Evolutionary conservation across 2,113 vertebrate genomes (phyloP).

Genomic region (Amphiprion percula): DNA sequence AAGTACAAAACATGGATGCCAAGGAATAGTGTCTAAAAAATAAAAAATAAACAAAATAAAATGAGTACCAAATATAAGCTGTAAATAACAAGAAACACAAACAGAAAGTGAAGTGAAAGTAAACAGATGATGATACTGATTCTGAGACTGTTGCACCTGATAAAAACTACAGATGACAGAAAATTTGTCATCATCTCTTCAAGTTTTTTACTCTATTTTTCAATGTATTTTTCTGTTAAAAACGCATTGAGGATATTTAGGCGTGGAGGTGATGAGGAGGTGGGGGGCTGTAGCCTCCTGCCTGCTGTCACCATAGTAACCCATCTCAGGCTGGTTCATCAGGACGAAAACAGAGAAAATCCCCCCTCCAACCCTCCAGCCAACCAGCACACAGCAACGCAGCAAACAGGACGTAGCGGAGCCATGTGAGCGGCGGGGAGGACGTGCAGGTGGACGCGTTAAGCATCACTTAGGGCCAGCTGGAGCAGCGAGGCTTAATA

Average conservation of each 20-base stretch:
- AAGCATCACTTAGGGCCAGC: constrained; percentile 55
- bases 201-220: background rate
- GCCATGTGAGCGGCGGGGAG: constrained; percentile 38
- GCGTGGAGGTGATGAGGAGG: constrained; percentile 9
- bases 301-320: constrained; percentile 75
- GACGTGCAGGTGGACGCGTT: constrained; percentile 62
- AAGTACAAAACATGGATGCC: no score
- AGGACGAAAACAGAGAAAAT: constrained; percentile 68
- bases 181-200: background rate
- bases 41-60: no score
- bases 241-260: constrained; percentile 9
- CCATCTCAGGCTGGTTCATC: constrained; percentile 54
- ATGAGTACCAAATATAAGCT: no score
- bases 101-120: no score
- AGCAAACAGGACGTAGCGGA: constrained; percentile 38
- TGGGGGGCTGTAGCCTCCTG: constrained; percentile 21
- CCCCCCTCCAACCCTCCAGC: background rate
- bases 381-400: constrained; percentile 13
- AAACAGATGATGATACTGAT: no score
- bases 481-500: constrained; percentile 42
- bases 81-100: no score
- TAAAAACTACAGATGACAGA: no score
- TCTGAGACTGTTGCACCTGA: no score
- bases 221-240: background rate
- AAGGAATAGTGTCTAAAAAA: no score